Conservation (phyloP, 2,113 vertebrate genomes). For the Solenodon paradoxus region DNA sequence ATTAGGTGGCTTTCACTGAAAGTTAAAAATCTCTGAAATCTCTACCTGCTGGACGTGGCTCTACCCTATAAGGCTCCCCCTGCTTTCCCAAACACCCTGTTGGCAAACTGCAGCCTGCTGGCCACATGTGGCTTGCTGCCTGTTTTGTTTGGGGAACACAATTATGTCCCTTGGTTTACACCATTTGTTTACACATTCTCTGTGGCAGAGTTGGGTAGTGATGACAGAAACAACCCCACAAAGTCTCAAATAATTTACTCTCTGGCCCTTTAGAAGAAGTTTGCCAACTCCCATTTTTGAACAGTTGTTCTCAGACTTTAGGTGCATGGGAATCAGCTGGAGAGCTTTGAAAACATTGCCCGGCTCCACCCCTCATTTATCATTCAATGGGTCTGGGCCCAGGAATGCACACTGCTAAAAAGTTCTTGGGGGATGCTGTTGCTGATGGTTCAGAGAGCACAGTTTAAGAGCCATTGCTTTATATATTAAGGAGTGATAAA, state of each 20-base stretch:
- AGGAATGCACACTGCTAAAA: conserved; percentile 11
- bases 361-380: background rate
- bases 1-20: background rate
- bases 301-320: background rate
- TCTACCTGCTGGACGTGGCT: background rate
- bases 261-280: background rate
- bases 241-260: conserved; percentile 3
- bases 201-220: background rate
- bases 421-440: background rate
- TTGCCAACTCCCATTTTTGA: conserved; percentile 1
- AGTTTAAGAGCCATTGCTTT: background rate
- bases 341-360: background rate
- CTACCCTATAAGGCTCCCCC: background rate
- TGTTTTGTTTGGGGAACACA: background rate
- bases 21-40: background rate
- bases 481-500: background rate
- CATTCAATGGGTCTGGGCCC: background rate
- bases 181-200: background rate
- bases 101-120: background rate
- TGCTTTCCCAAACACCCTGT: background rate
- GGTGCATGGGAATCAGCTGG: background rate
- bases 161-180: background rate
- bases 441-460: background rate
- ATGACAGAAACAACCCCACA: background rate
- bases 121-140: background rate